Evolutionary conservation across 2,797 vertebrate genomes (phyloP), one percentile per base, ranked within the genome.

Genomic region (Oreonectes daqikongensis): DNA sequence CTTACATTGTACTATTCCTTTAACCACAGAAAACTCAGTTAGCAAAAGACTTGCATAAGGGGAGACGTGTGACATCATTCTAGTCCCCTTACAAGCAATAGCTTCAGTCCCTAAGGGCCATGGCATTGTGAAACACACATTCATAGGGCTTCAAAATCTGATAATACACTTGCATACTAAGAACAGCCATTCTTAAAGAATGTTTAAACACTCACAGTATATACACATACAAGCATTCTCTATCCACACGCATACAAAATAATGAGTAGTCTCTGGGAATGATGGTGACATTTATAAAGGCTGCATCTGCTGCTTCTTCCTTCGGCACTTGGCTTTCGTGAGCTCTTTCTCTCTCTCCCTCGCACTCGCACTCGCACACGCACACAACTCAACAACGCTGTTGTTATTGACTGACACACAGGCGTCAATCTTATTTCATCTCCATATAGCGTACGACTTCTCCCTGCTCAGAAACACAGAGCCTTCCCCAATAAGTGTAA

Each of bases 251-350:
- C 80, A 69, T 64, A 65, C 50, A 42, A 64, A 85, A 72, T 59
- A 85, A 63, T 71, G 24, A 76, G 32, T 75, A 69, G 68, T 82
- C 67, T 57, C 50, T 76, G 61, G 63, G 66, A 77, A 63, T 75
- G 24, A 30, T 55, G 44, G 63, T 73, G 86, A 89, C 90, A 90
- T 92, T 90, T 92, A 90, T 85, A 92, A 90, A 89, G 86, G 87
- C 87, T 75, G 59, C 50, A 50, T 69, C 63, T 63, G 67, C 78
- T 75, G 35, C 69, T 81, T 68, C 53, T 55, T 61, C n/a, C 55
- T 50, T 70, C 30, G 69, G 68, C n/a, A 71, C 38, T 30, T 26
- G 46, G 18, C 40, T 40, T 66, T 77, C 38, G 5, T 30, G 2
- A 63, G 32, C 68, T 44, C 40, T 66, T 9, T 72, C 68, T 78